Evolutionary conservation across 2,888 invertebrate species (phyloP), one percentile per base, ranked within the genome.

Genomic region (Rhamphomyia laevipes): DNA sequence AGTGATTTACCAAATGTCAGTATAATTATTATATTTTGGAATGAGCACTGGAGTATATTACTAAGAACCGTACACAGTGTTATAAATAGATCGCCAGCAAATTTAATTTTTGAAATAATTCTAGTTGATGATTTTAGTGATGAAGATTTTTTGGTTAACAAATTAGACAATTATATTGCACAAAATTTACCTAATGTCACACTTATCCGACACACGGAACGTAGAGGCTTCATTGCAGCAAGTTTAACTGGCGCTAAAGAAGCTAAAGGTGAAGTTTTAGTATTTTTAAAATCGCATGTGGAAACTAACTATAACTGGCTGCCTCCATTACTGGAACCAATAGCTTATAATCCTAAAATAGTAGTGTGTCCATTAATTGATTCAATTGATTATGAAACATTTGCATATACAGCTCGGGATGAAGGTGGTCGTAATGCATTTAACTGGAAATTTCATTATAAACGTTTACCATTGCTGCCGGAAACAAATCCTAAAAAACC

Each of bases 301-400:
- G 92, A 92, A 68, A 87, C 89, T 27, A 92, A 86, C 61, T 82
- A 89, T 54, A 93, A 93, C 70, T 94, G 93, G 92, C 66, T 94
- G 54, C 93, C 93, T 10, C 93, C 94, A 16, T 71, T 93, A 59
- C 71, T 92, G 76, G 91, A 91, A 59, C 94, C 94, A 1, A 95
- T 95, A 61, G 88, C 89, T n/a, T n/a, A n/a, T n/a, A n/a, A n/a
- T n/a, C n/a, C n/a, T n/a, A n/a, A n/a, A n/a, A n/a, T n/a, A n/a
- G 92, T 86, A 49, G 90, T 94, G 12, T 97, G 96, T 65, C 96
- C 96, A 1, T 95, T 91, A 65, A 96, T 97, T 53, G 96, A 97
- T 72, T 94, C 96, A n/a, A 78, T 97, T 47, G 92, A 92, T 0
- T 72, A 79, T 68, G 90, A 90, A 61, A 91, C 86, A 31, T 94